A percentile compares a stretch with the other conserved stretches of the same genome.
phyloP scores from a whole-genome alignment of 2,113 vertebrate genomes.

The Cheilinus undulatus region DNA sequence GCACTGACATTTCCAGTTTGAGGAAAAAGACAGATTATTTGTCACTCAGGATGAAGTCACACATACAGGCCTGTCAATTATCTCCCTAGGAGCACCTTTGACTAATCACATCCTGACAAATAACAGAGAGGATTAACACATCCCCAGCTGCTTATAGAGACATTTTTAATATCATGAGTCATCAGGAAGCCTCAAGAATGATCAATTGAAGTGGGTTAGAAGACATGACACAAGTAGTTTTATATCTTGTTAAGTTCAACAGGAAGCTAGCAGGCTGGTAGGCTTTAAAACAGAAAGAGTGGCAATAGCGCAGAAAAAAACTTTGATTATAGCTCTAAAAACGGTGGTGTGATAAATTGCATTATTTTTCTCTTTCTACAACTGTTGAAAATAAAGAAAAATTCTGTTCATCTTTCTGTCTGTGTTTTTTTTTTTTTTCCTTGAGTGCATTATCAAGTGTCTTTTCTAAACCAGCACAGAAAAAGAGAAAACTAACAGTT shows the following conservation, averaged over 20 bases:
- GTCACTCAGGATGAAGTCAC: constrained; percentile 58
- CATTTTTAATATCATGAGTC: constrained; percentile 32
- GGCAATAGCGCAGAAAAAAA: background rate
- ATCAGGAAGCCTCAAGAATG: constrained; percentile 26
- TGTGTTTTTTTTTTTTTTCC: too few species aligned
- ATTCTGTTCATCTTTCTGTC: too few species aligned
- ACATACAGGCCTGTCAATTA: constrained; percentile 58
- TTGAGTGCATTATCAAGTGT: too few species aligned
- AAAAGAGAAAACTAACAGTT: too few species aligned
- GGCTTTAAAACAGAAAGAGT: background rate
- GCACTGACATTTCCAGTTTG: constrained; percentile 44
- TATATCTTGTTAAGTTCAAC: too few species aligned
- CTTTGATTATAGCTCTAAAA: background rate
- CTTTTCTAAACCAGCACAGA: too few species aligned
- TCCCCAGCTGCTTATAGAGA: constrained; percentile 23
- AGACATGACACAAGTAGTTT: background rate
- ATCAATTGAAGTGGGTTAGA: constrained; percentile 3
- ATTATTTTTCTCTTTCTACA: too few species aligned
- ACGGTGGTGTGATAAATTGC: too few species aligned
- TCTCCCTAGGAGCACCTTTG: constrained; percentile 52
- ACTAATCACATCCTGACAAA: constrained; percentile 60
- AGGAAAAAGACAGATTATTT: constrained; percentile 46
- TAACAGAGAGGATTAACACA: constrained; percentile 36
- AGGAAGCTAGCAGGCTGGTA: background rate
- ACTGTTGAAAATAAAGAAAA: too few species aligned